These are phyloP conservation scores for Drosophila subsilvestris DNA, from an alignment of 2,888 invertebrate species.

Conservation along the genomic window DNA sequence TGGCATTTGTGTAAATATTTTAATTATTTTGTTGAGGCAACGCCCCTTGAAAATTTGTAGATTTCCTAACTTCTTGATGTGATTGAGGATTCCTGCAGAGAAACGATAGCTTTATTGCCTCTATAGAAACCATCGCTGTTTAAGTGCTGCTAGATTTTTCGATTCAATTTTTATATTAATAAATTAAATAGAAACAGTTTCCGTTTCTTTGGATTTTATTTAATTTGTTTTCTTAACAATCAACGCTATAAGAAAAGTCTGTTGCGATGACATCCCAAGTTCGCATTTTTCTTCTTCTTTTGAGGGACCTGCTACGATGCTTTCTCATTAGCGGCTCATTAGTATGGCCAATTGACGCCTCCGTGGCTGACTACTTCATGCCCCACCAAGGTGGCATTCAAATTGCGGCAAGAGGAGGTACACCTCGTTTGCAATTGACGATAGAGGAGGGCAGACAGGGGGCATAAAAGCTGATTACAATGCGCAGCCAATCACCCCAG, in stretches of 20 bases:
- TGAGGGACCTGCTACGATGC: constrained; percentile 41
- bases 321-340: constrained; percentile 76
- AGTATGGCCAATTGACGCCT: constrained; percentile 61
- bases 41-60: constrained; percentile 47
- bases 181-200: no score
- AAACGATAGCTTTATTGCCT: not conserved
- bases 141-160: no score
- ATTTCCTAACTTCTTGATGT: constrained; percentile 8
- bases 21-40: constrained; percentile 49
- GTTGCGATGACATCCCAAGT: no score
- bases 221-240: not conserved
- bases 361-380: constrained; percentile 8
- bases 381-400: not conserved
- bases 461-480: constrained; percentile 34
- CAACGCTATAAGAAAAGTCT: not conserved
- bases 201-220: not conserved
- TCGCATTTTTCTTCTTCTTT: not conserved
- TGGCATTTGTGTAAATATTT: constrained; percentile 66
- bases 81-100: not conserved
- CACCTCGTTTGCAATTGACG: constrained; percentile 9
- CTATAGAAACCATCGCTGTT: not conserved
- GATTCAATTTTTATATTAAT: not conserved
- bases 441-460: not conserved
- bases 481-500: constrained; percentile 54
- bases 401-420: constrained; percentile 14